Evolutionary conservation across 2,113 vertebrate genomes (phyloP).

Genomic region (Eleginops maclovinus): DNA sequence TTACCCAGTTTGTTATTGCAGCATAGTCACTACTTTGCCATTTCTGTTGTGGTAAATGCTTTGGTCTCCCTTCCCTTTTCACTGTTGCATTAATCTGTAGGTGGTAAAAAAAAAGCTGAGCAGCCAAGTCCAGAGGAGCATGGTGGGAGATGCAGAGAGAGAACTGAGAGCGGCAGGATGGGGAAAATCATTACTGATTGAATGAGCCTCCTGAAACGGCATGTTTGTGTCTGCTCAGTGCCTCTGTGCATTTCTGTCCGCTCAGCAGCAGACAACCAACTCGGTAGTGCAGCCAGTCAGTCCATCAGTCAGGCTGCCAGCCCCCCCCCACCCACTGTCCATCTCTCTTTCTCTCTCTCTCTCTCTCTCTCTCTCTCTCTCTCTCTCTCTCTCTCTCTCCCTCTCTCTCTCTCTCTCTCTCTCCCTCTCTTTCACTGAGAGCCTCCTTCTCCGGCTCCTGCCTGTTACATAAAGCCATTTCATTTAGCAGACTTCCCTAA

Average conservation of each 20-base stretch:
- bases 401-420: too few relatives aligned
- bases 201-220: slow-evolving; percentile 81
- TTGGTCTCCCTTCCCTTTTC: slow-evolving; percentile 25
- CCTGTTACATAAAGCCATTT: slow-evolving; percentile 81
- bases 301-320: slow-evolving; percentile 74
- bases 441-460: slow-evolving; percentile 56
- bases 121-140: slow-evolving; percentile 43
- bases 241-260: slow-evolving; percentile 73
- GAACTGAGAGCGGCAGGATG: slow-evolving; percentile 64
- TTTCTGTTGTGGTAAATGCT: slow-evolving; percentile 14
- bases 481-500: slow-evolving; percentile 77
- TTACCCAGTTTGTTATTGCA: neutral
- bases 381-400: slow-evolving; percentile 49
- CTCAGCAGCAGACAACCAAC: slow-evolving; percentile 76
- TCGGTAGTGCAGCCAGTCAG: slow-evolving; percentile 65
- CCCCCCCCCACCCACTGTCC: slow-evolving; percentile 59
- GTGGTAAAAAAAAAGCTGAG: slow-evolving; percentile 42
- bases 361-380: slow-evolving; percentile 49
- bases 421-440: slow-evolving; percentile 40
- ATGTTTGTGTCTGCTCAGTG: slow-evolving; percentile 81
- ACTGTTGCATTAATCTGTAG: slow-evolving; percentile 50
- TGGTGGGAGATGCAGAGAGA: slow-evolving; percentile 49
- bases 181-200: slow-evolving; percentile 82
- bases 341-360: slow-evolving; percentile 50
- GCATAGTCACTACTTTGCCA: neutral